phyloP scores from a whole-genome alignment of 1,140 invertebrate species.

The Zaprionus vittiger region DNA sequence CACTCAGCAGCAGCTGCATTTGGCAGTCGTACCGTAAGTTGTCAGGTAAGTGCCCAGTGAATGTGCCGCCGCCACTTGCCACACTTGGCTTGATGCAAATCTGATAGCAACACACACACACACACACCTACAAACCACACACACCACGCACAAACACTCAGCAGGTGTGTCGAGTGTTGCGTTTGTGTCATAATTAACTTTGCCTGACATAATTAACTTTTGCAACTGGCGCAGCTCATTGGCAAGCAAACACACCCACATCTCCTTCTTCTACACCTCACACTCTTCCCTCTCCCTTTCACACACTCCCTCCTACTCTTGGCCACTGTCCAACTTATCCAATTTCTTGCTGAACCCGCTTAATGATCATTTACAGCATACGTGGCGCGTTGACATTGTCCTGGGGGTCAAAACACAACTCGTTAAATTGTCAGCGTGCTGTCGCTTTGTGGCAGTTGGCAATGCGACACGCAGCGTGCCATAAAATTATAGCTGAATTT shows the following conservation, averaged over 20 bases:
- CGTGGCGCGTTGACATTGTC: conserved; percentile 13
- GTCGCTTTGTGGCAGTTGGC: conserved; percentile 16
- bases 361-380: conserved; percentile 40
- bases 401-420: conserved; percentile 26
- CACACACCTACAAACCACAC: neutral
- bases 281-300: neutral
- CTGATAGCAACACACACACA: neutral
- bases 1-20: conserved; percentile 6
- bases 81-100: conserved; percentile 6
- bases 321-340: conserved; percentile 32
- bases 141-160: neutral
- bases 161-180: neutral
- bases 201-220: conserved; percentile 49
- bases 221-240: conserved; percentile 36
- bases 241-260: conserved; percentile 15
- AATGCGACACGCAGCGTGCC: neutral
- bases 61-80: neutral
- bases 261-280: neutral
- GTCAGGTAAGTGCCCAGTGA: conserved; percentile 1
- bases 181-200: conserved; percentile 38
- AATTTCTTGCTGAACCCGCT: conserved; percentile 37
- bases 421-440: conserved; percentile 41
- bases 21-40: conserved; percentile 1
- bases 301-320: neutral
- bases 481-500: conserved; percentile 2